Evolutionary conservation across 1,140 invertebrate genomes (phyloP).

Genomic region (Melitaea cinxia): DNA sequence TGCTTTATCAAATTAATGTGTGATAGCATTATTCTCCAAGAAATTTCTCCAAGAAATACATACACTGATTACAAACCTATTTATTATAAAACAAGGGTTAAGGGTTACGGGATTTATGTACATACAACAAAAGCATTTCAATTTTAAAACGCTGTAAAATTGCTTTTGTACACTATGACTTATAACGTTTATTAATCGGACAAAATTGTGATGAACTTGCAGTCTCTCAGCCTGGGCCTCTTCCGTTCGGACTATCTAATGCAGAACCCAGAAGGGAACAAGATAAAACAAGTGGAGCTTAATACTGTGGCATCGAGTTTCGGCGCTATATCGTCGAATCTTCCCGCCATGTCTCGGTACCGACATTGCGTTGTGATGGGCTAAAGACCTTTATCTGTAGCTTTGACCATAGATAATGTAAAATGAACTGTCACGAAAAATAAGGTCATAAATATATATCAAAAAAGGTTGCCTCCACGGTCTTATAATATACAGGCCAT

Average conservation of each 20-base stretch:
- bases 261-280: slow-evolving; percentile 82
- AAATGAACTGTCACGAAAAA: background rate
- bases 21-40: no score
- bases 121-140: no score
- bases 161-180: no score
- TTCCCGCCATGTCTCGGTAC: slow-evolving; percentile 87
- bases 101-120: no score
- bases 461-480: no score
- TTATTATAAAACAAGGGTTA: no score
- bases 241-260: slow-evolving; percentile 90
- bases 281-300: slow-evolving; percentile 89
- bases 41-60: no score
- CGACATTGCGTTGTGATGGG: slow-evolving; percentile 49
- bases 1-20: no score
- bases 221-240: slow-evolving; percentile 83
- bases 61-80: no score
- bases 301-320: slow-evolving; percentile 89
- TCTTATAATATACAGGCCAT: no score
- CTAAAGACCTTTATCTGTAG: slow-evolving; percentile 14
- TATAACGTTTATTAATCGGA: slow-evolving; percentile 25
- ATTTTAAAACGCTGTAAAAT: no score
- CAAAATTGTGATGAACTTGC: slow-evolving; percentile 52
- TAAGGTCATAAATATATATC: background rate
- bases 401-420: background rate
- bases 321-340: slow-evolving; percentile 84